Percentiles rank a stretch among this genome's conserved stretches.
Evolutionary conservation across 2,797 vertebrate genomes (phyloP).

Genomic region (Sorex maritimensis): DNA sequence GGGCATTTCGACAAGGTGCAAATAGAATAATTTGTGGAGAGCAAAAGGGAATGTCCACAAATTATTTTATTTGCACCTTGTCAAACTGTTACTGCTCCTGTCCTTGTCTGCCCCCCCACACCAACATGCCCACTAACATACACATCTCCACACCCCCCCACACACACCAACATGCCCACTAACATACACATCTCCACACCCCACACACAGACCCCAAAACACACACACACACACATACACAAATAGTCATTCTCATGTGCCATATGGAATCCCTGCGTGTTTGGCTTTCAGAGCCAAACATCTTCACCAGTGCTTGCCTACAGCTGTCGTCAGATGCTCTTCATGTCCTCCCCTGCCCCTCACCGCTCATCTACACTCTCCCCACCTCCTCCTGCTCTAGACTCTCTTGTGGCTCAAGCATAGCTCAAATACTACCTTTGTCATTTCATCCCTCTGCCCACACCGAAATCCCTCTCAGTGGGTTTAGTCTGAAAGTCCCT

Average conservation of each 20-base stretch:
- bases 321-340: background rate
- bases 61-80: background rate
- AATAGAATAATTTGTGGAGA: too few relatives aligned
- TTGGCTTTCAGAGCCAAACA: background rate
- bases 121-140: too few relatives aligned
- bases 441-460: background rate
- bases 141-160: too few relatives aligned
- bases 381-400: background rate
- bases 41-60: too few relatives aligned
- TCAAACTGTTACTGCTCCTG: background rate
- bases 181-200: too few relatives aligned
- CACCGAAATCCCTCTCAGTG: background rate
- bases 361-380: background rate
- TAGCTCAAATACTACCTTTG: background rate
- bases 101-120: too few relatives aligned
- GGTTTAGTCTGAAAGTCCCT: background rate
- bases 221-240: too few relatives aligned
- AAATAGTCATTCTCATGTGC: background rate
- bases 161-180: too few relatives aligned
- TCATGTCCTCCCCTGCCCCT: background rate
- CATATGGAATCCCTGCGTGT: background rate
- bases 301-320: background rate
- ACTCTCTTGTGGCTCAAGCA: background rate
- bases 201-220: too few relatives aligned
- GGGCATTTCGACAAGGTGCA: too few relatives aligned